Evolutionary conservation across 2,797 vertebrate species (phyloP).

Genomic region (Chloroceryle inda): DNA sequence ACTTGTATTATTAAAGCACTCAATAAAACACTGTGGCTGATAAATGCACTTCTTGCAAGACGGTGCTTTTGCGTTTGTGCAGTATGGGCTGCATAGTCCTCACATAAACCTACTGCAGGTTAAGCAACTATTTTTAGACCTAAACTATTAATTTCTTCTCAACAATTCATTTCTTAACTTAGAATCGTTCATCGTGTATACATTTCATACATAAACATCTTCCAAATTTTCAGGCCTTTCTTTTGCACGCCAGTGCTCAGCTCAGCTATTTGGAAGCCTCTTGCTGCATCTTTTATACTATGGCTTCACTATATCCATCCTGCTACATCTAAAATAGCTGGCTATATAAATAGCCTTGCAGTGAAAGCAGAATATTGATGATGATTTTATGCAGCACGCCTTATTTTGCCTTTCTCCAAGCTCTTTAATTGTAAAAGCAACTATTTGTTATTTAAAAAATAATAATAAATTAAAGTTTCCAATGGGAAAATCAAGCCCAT

Average conservation of each 20-base stretch:
- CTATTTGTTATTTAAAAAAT: constrained; percentile 51
- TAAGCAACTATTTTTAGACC: constrained; percentile 27
- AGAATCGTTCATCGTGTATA: not conserved
- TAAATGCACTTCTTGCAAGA: constrained; percentile 67
- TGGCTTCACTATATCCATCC: constrained; percentile 25
- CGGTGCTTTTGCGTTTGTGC: constrained; percentile 22
- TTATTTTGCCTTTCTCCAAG: constrained; percentile 10
- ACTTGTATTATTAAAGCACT: constrained; percentile 99
- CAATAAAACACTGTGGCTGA: constrained; percentile 93
- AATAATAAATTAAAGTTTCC: constrained; percentile 51
- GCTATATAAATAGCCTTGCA: constrained; percentile 50
- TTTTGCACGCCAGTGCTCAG: not conserved
- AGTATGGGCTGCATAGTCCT: not conserved
- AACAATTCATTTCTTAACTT: constrained; percentile 9
- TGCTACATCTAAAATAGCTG: constrained; percentile 14
- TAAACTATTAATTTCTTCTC: constrained; percentile 15
- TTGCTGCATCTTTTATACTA: constrained; percentile 1
- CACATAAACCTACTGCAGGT: not conserved
- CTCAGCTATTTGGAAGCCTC: constrained; percentile 1
- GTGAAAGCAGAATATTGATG: constrained; percentile 32
- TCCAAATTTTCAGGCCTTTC: not conserved
- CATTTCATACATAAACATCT: not conserved
- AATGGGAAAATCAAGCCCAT: constrained; percentile 41
- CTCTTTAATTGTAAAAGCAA: constrained; percentile 37
- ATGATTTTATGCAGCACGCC: not conserved